Conservation (phyloP, 2,797 vertebrate genomes). For the Nothura maculosa region DNA sequence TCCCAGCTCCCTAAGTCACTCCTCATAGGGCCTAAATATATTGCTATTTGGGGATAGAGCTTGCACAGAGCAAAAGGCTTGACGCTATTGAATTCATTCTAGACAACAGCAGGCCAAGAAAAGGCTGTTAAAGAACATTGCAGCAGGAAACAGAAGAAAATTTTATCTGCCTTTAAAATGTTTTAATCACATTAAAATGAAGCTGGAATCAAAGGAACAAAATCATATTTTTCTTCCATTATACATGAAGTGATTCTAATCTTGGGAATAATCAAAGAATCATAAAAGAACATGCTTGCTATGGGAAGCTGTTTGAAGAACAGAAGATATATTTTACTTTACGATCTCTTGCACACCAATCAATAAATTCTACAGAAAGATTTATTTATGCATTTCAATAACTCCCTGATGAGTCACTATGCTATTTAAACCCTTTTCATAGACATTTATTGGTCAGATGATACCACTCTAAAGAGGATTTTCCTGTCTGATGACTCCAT, state of each 20-base stretch:
- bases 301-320: background rate
- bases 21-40: no score
- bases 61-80: background rate
- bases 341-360: background rate
- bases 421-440: background rate
- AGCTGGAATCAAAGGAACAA: background rate
- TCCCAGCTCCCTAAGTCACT: no score
- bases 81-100: background rate
- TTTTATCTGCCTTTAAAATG: background rate
- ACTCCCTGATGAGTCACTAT: constrained; percentile 14
- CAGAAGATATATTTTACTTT: background rate
- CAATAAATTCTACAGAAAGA: constrained; percentile 51
- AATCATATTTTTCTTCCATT: background rate
- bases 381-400: constrained; percentile 7
- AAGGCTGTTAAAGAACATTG: background rate
- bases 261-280: background rate
- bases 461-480: constrained; percentile 46
- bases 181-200: background rate
- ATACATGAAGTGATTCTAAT: background rate
- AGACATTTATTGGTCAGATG: constrained; percentile 5
- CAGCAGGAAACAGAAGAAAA: background rate
- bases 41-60: no score
- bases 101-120: background rate
- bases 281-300: background rate
- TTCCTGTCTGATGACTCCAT: constrained; percentile 54